Base-by-base conservation (phyloP, 2,888 invertebrate species). In the Oligia latruncula region DNA sequence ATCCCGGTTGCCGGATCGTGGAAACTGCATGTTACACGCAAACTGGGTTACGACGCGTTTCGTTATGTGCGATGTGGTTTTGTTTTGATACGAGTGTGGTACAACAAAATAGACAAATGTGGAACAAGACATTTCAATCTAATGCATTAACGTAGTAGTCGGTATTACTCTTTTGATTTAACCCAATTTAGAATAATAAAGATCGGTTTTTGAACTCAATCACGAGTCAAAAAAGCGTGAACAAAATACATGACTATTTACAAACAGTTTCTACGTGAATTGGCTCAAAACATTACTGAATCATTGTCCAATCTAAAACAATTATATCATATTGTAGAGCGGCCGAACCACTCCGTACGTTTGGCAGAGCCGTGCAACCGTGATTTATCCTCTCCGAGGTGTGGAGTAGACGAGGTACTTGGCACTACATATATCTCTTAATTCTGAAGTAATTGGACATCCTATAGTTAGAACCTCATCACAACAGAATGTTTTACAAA, bases 311-410 rank as follows among this genome's bases (percentile, higher is more conserved):
- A 88, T 86, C 79, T 83, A 86, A 79, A 81, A 82, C 84, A 82
- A 82, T 85, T 84, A 87, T 87, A 77, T 87, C 80, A 82, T 73
- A 80, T 62, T 71, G 81, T 82, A 73, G 29, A 74, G 80, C 72
- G 71, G 65, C 43, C 73, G 71, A 20, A 58, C 43, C 71, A 58
- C 78, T 74, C 71, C 62, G 73, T 73, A 49, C 80, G 86, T 60
- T 88, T 89, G 89, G 88, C 89, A 88, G 80, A 72, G 78, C 64
- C 43, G 60, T 52, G 70, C 71, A 70, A 67, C 66, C 73, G 75
- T 87, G 90, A 89, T 89, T 88, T 87, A 89, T 88, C 80, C 68
- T 79, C 77, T 65, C 79, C 35, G 78, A 82, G 90, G 88, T 88
- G 89, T 84, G 78, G 84, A 81, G 71, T 81, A 84, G 85, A 86